Conservation (phyloP, 2,888 invertebrate species). For the Microdon myrmicae region DNA sequence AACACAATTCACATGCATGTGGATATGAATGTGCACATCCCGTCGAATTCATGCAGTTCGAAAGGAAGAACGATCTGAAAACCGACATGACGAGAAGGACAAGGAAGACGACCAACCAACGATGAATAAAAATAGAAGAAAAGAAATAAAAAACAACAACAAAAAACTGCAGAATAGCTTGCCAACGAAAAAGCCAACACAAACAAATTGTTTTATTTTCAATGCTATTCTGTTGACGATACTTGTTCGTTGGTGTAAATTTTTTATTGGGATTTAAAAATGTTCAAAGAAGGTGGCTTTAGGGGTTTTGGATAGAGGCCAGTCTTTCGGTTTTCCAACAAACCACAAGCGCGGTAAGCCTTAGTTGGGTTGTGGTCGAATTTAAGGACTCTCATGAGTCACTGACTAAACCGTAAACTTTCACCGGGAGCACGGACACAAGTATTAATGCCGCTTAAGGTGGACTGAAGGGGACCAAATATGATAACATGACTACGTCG, state of each 20-base stretch:
- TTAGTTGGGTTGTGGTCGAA: conserved; percentile 37
- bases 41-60: conserved; percentile 40
- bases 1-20: conserved; percentile 9
- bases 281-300: too few species aligned
- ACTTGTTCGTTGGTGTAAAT: conserved; percentile 40
- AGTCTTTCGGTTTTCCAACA: conserved; percentile 3
- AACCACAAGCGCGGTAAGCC: conserved; percentile 40
- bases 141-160: conserved; percentile 13
- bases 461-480: conserved; percentile 16
- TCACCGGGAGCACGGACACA: conserved; percentile 1
- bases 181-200: conserved; percentile 31
- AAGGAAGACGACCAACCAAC: background rate
- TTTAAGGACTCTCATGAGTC: conserved; percentile 39
- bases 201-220: conserved; percentile 52
- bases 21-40: conserved; percentile 28
- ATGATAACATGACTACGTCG: conserved; percentile 46
- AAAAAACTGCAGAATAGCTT: too few species aligned
- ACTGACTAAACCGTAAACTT: conserved; percentile 45
- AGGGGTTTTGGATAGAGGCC: conserved; percentile 9
- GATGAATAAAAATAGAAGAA: background rate
- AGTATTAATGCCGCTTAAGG: background rate
- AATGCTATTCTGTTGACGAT: conserved; percentile 40
- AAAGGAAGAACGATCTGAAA: conserved; percentile 30
- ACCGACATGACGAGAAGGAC: conserved; percentile 7
- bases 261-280: conserved; percentile 51